These are phyloP conservation scores for Darevskia nairensis DNA, from an alignment of 2,797 vertebrate species.

Conservation along the genomic window DNA sequence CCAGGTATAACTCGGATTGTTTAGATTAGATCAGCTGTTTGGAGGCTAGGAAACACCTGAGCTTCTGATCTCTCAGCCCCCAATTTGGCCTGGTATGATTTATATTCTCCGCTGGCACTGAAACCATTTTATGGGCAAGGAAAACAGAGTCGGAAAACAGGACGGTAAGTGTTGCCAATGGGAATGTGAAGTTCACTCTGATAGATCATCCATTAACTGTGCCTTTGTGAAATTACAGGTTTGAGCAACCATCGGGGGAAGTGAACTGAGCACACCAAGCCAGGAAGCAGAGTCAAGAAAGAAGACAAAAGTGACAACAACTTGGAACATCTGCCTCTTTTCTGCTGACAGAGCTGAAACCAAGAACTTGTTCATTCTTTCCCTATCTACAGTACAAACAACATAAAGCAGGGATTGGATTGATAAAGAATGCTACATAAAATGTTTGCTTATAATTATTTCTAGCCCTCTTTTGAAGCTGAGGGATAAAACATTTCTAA, in stretches of 20 bases:
- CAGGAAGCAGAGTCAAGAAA: conserved; percentile 53
- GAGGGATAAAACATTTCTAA: conserved; percentile 83
- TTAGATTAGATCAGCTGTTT: neutral
- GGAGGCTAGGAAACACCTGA: neutral
- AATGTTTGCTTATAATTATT: conserved; percentile 85
- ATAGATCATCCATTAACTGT: conserved; percentile 67
- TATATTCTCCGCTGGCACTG: rapidly evolving
- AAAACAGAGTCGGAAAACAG: conserved; percentile 15
- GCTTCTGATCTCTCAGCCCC: neutral
- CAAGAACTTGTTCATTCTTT: conserved; percentile 59
- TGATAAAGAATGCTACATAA: conserved; percentile 76
- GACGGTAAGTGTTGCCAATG: conserved; percentile 31
- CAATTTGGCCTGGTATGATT: rapidly evolving
- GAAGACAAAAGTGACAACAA: conserved; percentile 48
- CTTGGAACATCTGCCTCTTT: conserved; percentile 54
- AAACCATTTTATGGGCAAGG: conserved; percentile 43
- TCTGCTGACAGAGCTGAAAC: conserved; percentile 53
- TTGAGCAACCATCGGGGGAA: conserved; percentile 52
- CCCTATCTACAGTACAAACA: conserved; percentile 72
- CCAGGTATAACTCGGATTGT: neutral
- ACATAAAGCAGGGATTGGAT: conserved; percentile 67
- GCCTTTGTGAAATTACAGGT: conserved; percentile 56
- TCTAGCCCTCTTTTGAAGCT: conserved; percentile 84
- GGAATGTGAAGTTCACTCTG: conserved; percentile 59
- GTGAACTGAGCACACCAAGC: conserved; percentile 40